Base-by-base conservation (phyloP, 1,140 invertebrate species). In the Orius laevigatus region DNA sequence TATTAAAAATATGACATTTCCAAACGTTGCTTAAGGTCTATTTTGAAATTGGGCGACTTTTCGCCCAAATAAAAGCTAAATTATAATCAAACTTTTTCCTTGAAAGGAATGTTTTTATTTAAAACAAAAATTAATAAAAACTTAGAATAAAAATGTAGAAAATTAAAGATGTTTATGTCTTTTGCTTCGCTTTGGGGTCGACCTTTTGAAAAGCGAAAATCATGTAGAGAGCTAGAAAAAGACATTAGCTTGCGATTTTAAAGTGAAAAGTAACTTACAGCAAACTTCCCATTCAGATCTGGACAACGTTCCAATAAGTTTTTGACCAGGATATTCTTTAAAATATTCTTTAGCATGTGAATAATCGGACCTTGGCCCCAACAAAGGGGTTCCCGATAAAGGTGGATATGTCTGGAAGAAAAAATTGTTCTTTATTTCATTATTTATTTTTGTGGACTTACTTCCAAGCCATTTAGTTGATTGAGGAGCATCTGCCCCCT, bases 211-310 rank as follows among this genome's bases (percentile, higher is more conserved):
- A 91, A 43, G 73, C 81, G 73, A 89, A 90, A 11, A 81, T 79
- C 59, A 82, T 66, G 62, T 91, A 92, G 15, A 91, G 62, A 46
- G 83, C 84, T 87, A 64, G 59, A 82, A 82, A 63, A 55, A 59
- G n/a, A n/a, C n/a, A 34, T 52, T 50, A 56, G 20, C 34, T 50
- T 45, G 50, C 14, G 8, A 25, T 25, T 25, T 25, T 4, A 25
- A 25, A 35, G 48, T 48, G 49, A 49, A 70, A 66, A 51, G 48
- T 39, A 55, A 73, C 77, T 81, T 70, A 86, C 86, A 83, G 51
- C 80, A 75, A 47, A 84, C 89, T 69, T 96, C 90, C 93, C 92
- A 97, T 67, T 97, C 92, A 12, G 79, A 75, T 58, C 76, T 73
- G 9, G 87, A 89, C 48, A 97, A 69, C 11, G 92, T 96, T 14